Conservation (phyloP, 1,140 invertebrate genomes). For the Monomorium pharaonis region DNA sequence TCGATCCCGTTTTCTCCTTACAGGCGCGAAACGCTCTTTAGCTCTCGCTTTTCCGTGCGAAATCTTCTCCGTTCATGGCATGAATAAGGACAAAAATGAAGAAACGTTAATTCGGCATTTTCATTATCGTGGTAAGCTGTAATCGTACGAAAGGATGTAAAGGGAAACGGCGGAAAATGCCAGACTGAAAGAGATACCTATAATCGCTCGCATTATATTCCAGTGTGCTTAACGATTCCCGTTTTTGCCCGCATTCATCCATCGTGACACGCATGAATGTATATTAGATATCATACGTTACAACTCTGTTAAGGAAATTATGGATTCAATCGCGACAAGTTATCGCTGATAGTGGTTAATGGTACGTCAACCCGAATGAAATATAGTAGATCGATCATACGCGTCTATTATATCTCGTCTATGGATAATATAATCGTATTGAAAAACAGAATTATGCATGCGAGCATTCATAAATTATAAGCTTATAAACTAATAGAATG, state of each 20-base stretch:
- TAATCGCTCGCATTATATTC: conserved; percentile 16
- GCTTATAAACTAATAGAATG: neutral
- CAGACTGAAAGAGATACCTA: neutral
- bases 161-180: neutral
- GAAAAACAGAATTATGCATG: neutral
- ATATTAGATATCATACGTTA: neutral
- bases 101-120: conserved; percentile 56
- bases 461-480: neutral
- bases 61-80: conserved; percentile 10
- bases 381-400: neutral
- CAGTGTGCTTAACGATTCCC: conserved; percentile 48
- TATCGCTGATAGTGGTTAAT: neutral
- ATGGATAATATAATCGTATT: neutral
- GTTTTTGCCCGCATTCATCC: conserved; percentile 69
- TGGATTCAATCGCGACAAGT: neutral
- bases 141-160: conserved; percentile 8
- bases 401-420: no score
- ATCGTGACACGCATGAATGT: neutral
- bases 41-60: conserved; percentile 23
- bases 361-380: neutral
- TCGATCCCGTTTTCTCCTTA: conserved; percentile 51
- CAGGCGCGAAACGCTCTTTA: conserved; percentile 54
- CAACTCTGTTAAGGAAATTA: neutral
- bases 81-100: conserved; percentile 71
- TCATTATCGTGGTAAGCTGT: conserved; percentile 29